These are phyloP conservation scores for Eupleurogrammus muticus DNA, from an alignment of 2,797 vertebrate species.

Conservation along the genomic window DNA sequence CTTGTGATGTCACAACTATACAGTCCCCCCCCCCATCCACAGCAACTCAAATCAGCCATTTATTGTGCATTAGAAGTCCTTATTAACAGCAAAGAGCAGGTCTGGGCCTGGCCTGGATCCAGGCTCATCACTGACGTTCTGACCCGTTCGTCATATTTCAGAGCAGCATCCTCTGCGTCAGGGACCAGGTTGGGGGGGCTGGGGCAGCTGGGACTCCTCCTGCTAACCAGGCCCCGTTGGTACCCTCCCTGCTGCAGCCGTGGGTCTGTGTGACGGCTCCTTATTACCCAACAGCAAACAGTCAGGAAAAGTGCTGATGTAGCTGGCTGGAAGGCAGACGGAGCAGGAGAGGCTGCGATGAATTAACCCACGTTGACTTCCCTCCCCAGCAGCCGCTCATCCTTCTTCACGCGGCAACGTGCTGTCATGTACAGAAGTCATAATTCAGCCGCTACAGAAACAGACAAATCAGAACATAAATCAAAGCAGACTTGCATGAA, in stretches of 20 bases:
- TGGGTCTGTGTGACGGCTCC: constrained; percentile 45
- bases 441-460: neutral
- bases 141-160: too few species aligned
- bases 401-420: constrained; percentile 26
- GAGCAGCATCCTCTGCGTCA: too few species aligned
- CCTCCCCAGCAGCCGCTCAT: constrained; percentile 31
- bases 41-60: too few species aligned
- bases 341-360: constrained; percentile 64
- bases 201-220: constrained; percentile 23
- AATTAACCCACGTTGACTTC: constrained; percentile 63
- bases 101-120: too few species aligned
- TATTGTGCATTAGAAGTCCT: too few species aligned
- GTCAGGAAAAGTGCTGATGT: constrained; percentile 83
- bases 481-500: neutral
- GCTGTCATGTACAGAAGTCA: constrained; percentile 8
- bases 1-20: too few species aligned
- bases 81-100: too few species aligned
- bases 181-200: constrained; percentile 39
- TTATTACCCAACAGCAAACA: constrained; percentile 75
- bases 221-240: constrained; percentile 17
- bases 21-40: too few species aligned
- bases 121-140: too few species aligned
- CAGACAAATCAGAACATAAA: neutral
- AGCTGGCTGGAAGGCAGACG: constrained; percentile 69
- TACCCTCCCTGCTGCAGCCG: constrained; percentile 22